Evolutionary conservation across 2,888 invertebrate species (phyloP).

Genomic region (Cheilosia soror): DNA sequence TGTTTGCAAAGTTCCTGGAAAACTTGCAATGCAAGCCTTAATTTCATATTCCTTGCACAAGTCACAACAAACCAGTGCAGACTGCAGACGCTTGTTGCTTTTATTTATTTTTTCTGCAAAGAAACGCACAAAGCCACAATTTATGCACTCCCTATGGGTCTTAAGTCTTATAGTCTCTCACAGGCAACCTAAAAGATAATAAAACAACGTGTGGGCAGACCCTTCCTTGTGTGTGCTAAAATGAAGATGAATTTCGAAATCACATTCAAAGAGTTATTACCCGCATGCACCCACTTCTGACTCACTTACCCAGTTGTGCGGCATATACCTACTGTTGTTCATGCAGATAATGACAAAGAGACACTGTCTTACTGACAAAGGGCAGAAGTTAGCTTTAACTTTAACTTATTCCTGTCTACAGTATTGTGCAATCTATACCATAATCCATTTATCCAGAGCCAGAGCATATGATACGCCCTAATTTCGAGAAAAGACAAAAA

Average conservation of each 20-base stretch:
- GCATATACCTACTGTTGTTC: not conserved
- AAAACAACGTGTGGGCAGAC: slow-evolving; percentile 49
- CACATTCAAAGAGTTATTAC: slow-evolving; percentile 48
- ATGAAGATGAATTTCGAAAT: slow-evolving; percentile 71
- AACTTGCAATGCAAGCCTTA: slow-evolving; percentile 30
- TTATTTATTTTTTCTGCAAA: not conserved
- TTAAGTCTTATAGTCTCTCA: slow-evolving; percentile 17
- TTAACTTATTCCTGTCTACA: slow-evolving; percentile 59
- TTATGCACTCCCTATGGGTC: slow-evolving; percentile 63
- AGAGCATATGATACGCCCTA: slow-evolving; percentile 46
- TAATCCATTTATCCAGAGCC: slow-evolving; percentile 10
- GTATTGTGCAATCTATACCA: slow-evolving; percentile 54
- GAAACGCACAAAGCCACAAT: slow-evolving; percentile 55
- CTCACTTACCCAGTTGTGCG: slow-evolving; percentile 33
- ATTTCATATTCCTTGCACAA: slow-evolving; percentile 39
- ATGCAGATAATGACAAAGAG: slow-evolving; percentile 47
- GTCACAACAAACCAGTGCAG: not conserved
- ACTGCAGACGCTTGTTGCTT: not conserved
- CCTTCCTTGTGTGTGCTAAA: slow-evolving; percentile 48
- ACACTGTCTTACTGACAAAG: slow-evolving; percentile 31
- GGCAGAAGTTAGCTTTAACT: slow-evolving; percentile 42
- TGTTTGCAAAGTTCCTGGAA: slow-evolving; percentile 33
- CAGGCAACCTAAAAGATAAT: slow-evolving; percentile 9
- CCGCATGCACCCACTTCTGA: slow-evolving; percentile 48
- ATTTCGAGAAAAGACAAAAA: slow-evolving; percentile 11